A percentile compares a stretch with the other conserved stretches of the same genome.
Evolutionary conservation across 2,113 vertebrate genomes (phyloP).

Genomic region (Ramphastos sulfuratus): DNA sequence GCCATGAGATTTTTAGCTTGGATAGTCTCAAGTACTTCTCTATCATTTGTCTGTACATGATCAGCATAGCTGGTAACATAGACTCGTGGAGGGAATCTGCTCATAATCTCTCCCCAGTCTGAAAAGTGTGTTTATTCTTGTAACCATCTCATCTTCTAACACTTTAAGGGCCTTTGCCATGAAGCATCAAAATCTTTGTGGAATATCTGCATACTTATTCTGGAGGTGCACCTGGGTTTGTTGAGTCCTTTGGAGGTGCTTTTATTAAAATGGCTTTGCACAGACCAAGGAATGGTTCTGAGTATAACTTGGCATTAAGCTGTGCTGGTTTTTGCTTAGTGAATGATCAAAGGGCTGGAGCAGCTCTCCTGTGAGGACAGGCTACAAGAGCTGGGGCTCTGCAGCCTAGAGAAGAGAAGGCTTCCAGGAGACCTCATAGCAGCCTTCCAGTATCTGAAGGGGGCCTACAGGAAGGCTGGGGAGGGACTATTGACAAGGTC

Average conservation of each 20-base stretch:
- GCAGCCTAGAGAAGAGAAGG: no score
- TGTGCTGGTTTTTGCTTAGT: no score
- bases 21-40: background rate
- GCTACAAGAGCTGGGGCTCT: no score
- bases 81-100: background rate
- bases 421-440: no score
- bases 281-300: background rate
- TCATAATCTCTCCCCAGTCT: background rate
- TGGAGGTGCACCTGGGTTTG: rapidly evolving
- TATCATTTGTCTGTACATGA: background rate
- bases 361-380: no score
- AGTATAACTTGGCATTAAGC: background rate
- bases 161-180: background rate
- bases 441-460: no score
- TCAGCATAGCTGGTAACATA: background rate
- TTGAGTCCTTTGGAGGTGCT: background rate
- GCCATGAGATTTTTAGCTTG: background rate
- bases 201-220: background rate
- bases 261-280: background rate
- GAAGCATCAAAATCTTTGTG: background rate
- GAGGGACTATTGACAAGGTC: no score
- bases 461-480: no score
- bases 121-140: background rate
- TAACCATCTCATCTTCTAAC: background rate
- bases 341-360: no score